These are phyloP conservation scores for Acyrthosiphon pisum DNA, from an alignment of 1,140 invertebrate genomes.

Conservation along the genomic window DNA sequence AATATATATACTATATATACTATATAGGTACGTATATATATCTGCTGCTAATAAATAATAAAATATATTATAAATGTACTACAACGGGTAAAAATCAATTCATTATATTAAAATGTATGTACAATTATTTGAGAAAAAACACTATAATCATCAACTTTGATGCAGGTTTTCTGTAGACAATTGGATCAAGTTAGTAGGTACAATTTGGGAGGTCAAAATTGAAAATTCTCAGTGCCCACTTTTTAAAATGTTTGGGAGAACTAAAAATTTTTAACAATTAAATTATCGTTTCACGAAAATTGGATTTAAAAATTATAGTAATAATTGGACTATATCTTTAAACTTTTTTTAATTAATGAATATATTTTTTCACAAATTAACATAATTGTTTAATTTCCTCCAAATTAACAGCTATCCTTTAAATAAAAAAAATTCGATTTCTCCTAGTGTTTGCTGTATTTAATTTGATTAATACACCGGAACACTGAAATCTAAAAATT, in stretches of 20 bases:
- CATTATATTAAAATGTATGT: background rate
- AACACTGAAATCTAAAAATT: constrained; percentile 39
- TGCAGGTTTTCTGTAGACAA: no score
- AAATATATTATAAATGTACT: background rate
- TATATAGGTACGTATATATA: background rate
- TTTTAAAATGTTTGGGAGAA: no score
- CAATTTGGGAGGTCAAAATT: no score
- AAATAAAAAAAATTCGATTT: background rate
- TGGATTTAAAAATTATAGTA: background rate
- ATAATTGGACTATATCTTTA: background rate
- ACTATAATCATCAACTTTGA: no score
- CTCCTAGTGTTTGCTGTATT: background rate
- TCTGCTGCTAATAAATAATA: background rate
- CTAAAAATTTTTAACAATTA: no score
- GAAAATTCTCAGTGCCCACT: no score
- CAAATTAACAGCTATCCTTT: background rate
- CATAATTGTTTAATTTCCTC: background rate
- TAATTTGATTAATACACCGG: constrained; percentile 14
- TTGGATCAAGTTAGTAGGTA: no score
- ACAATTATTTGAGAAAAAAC: no score
- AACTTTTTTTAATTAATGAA: background rate
- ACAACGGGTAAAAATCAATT: background rate
- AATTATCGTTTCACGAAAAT: background rate
- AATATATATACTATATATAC: background rate
- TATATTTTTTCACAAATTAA: background rate